phyloP scores from a whole-genome alignment of 2,797 vertebrate species.

The Carapus acus region DNA sequence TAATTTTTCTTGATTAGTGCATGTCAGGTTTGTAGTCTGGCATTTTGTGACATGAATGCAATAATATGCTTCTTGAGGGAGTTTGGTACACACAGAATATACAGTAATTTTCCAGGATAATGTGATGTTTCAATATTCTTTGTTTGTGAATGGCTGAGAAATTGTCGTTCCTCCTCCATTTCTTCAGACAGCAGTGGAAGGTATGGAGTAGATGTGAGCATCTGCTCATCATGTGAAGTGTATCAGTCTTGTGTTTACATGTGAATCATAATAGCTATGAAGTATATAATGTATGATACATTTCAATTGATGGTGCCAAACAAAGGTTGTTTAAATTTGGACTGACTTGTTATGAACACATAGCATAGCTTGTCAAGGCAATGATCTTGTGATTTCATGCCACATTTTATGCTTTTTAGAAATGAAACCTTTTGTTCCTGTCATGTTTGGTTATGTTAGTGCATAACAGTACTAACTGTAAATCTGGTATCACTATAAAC shows the following conservation, averaged over 20 bases:
- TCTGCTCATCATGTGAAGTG: slow-evolving; percentile 76
- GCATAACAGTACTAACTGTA: slow-evolving; percentile 78
- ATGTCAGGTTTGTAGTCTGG: slow-evolving; percentile 32
- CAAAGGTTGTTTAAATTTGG: slow-evolving; percentile 79
- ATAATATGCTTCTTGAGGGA: slow-evolving; percentile 20
- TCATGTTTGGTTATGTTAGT: slow-evolving; percentile 82
- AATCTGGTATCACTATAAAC: slow-evolving; percentile 69
- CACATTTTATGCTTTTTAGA: slow-evolving; percentile 6
- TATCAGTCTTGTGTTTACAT: slow-evolving; percentile 80
- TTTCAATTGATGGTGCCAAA: slow-evolving; percentile 86
- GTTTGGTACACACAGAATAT: slow-evolving; percentile 21
- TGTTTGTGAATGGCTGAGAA: too few relatives aligned
- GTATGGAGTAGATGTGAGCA: slow-evolving; percentile 29
- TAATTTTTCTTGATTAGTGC: too few relatives aligned
- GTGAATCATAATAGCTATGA: slow-evolving; percentile 83
- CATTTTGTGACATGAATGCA: slow-evolving; percentile 24
- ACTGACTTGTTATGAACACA: not conserved
- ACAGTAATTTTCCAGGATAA: not conserved
- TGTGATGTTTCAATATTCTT: not conserved
- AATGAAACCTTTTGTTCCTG: slow-evolving; percentile 76
- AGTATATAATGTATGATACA: slow-evolving; percentile 60
- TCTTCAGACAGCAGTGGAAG: not conserved
- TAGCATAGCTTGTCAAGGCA: too few relatives aligned
- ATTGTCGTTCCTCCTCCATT: too few relatives aligned
- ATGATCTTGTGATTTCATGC: not conserved